Evolutionary conservation across 2,888 invertebrate species (phyloP).

Genomic region (Eupithecia exiguata): DNA sequence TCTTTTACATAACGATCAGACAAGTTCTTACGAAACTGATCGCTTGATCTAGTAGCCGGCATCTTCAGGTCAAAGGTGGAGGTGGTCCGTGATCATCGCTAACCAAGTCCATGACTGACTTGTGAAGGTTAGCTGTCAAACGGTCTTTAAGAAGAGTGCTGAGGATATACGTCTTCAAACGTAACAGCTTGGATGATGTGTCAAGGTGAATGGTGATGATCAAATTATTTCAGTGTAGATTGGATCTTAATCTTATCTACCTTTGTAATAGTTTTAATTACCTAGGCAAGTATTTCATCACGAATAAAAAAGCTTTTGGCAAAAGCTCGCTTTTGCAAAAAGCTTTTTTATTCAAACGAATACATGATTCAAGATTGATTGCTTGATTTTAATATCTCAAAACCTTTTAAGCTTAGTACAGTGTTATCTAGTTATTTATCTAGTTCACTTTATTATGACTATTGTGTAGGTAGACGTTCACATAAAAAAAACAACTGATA

Average conservation of each 20-base stretch:
- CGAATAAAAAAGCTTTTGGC: background rate
- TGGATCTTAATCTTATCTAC: background rate
- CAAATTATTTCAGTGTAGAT: background rate
- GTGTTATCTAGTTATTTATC: background rate
- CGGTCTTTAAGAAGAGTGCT: background rate
- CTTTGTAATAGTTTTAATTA: background rate
- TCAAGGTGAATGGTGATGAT: constrained; percentile 1
- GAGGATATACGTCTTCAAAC: background rate
- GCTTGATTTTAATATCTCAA: background rate
- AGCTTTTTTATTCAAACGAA: background rate
- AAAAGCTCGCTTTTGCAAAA: background rate
- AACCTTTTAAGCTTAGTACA: background rate
- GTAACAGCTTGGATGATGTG: background rate
- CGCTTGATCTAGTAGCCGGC: constrained; percentile 20
- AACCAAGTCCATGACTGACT: constrained; percentile 18
- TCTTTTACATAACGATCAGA: background rate
- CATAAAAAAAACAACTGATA: constrained; percentile 13
- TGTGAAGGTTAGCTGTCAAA: constrained; percentile 19
- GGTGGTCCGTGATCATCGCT: constrained; percentile 17
- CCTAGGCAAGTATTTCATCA: background rate
- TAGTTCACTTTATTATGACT: background rate
- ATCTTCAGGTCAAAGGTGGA: constrained; percentile 30
- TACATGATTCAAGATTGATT: background rate
- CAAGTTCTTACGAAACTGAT: background rate
- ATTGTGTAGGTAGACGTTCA: constrained; percentile 6